Evolutionary conservation across 2,888 invertebrate genomes (phyloP).

Genomic region (Dynastes grantii): DNA sequence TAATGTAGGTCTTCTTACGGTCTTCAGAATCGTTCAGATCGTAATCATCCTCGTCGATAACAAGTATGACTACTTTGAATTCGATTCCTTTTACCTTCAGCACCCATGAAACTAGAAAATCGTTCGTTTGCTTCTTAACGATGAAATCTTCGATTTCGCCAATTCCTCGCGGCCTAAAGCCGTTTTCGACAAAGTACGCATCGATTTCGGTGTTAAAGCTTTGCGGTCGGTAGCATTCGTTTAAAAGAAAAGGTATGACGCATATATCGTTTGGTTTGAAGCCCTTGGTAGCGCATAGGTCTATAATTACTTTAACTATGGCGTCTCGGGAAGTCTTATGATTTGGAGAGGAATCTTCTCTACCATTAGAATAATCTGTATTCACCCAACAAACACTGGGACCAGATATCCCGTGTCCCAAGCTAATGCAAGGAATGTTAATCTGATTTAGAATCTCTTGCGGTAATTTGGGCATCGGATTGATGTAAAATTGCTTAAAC

Average conservation of each 20-base stretch:
- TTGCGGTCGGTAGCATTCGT: slow-evolving; percentile 60
- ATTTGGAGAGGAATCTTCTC: neutral
- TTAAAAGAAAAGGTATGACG: slow-evolving; percentile 65
- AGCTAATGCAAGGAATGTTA: slow-evolving; percentile 60
- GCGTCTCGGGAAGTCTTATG: slow-evolving; percentile 54
- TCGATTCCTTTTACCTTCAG: slow-evolving; percentile 67
- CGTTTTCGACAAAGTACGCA: slow-evolving; percentile 64
- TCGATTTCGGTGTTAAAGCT: slow-evolving; percentile 64
- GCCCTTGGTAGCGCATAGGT: slow-evolving; percentile 66
- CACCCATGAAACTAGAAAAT: slow-evolving; percentile 66
- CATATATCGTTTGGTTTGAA: slow-evolving; percentile 66
- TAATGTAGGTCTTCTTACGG: slow-evolving; percentile 66
- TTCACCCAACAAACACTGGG: slow-evolving; percentile 66
- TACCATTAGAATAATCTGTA: slow-evolving; percentile 50
- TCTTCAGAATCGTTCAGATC: slow-evolving; percentile 65
- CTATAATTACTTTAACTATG: slow-evolving; percentile 64
- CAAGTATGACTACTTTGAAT: slow-evolving; percentile 67
- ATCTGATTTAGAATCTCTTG: slow-evolving; percentile 57
- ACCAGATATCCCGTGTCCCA: slow-evolving; percentile 64
- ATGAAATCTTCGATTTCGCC: slow-evolving; percentile 65
- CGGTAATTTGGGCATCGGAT: slow-evolving; percentile 61
- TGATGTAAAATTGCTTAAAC: slow-evolving; percentile 65
- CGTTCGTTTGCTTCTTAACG: slow-evolving; percentile 60
- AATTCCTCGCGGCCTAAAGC: slow-evolving; percentile 63
- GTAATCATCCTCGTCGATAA: slow-evolving; percentile 67